These are phyloP conservation scores for Drosophila ustulata DNA, from an alignment of 2,888 invertebrate species.

Conservation along the genomic window DNA sequence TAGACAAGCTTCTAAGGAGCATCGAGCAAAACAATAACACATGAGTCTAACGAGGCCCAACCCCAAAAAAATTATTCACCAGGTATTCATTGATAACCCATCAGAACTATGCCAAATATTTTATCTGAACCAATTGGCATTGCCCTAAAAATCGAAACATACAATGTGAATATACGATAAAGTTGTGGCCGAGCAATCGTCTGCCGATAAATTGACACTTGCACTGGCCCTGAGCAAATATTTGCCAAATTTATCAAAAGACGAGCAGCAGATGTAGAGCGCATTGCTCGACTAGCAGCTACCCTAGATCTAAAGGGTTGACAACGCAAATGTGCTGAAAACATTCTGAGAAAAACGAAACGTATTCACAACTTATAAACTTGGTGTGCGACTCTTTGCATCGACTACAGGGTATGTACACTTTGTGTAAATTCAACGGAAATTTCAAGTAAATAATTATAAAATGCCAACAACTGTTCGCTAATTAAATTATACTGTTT, in stretches of 20 bases:
- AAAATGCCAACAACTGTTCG: conserved; percentile 63
- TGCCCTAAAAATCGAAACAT: conserved; percentile 56
- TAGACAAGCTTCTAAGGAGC: conserved; percentile 42
- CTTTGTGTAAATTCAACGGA: conserved; percentile 42
- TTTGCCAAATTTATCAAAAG: conserved; percentile 48
- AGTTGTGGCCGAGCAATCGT: conserved; percentile 19
- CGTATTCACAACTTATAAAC: not conserved
- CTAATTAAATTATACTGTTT: conserved; percentile 81
- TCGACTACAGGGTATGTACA: conserved; percentile 20
- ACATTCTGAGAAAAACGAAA: not conserved
- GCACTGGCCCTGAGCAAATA: conserved; percentile 59
- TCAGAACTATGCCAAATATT: conserved; percentile 67
- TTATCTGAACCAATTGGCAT: conserved; percentile 61
- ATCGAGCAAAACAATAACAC: conserved; percentile 6
- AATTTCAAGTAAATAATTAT: conserved; percentile 69
- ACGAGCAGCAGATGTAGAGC: not conserved
- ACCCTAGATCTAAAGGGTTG: conserved; percentile 12
- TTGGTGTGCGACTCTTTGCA: not conserved
- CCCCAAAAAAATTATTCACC: conserved; percentile 4
- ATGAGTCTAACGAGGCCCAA: conserved; percentile 10
- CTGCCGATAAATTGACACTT: conserved; percentile 54
- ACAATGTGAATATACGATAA: conserved; percentile 24
- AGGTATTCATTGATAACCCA: conserved; percentile 29
- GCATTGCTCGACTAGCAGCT: not conserved
- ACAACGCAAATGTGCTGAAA: not conserved